Evolutionary conservation across 2,113 vertebrate genomes (phyloP), one percentile per base, ranked within the genome.

Genomic region (Stegostoma tigrinum): DNA sequence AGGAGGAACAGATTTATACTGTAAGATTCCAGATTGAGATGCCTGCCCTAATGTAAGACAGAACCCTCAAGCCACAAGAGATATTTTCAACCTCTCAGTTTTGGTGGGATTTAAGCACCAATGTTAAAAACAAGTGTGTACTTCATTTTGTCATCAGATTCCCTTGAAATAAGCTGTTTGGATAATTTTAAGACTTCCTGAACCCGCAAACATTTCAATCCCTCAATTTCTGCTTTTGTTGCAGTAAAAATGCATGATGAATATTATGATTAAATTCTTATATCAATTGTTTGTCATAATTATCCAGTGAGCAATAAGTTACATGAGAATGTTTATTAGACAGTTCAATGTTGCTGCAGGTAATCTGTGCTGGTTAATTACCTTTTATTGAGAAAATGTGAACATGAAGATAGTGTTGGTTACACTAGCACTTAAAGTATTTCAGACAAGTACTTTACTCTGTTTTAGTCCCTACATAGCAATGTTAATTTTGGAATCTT

Each of bases 281-380:
- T 38, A 68, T 94, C 91, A 94, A 38, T 66, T 45, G 23, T 68
- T 24, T 94, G 6, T 66, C 64, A 68, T 68, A 94, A 67, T 45
- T 94, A 94, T 94, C 66, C 93, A 94, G 10, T 48, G 23, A 94
- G 93, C 23, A 45, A 48, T 68, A 48, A 70, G 45, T 94, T 94
- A 94, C 67, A 48, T 94, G 66, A 42, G 66, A 12, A 94, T 70
- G 93, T 94, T 70, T 68, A 94, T 42, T 23, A 70, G 67, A 45
- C 66, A 68, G 93, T 94, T 68, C 67, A 94, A 38, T 94, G 91
- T 70, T 94, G 91, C 66, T 70, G 64, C 66, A 94, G 48, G 66
- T 45, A 94, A 94, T 70, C 93, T 70, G 93, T 94, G 66, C 38
- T 27, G 38, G 66, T 70, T 94, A 70, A 94, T 94, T 94, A 68